Base-by-base conservation (phyloP, 2,888 invertebrate genomes). In the Habroteleia sp. region DNA sequence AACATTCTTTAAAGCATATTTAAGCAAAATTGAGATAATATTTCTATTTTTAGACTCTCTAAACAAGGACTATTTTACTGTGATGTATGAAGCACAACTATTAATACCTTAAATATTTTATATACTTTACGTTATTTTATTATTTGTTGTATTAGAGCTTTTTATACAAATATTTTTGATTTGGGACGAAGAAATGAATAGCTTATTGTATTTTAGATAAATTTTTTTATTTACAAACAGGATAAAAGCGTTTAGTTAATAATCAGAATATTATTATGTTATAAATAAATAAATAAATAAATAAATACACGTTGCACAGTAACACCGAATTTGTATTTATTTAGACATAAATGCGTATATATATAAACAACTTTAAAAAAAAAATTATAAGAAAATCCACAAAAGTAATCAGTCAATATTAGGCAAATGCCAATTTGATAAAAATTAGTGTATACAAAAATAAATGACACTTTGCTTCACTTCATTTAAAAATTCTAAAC, bases 141-240 rank as follows among this genome's bases (percentile, higher is more conserved):
- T 37, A 1, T 37, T 37, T 16, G 3, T 11, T 8, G n/a, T n/a
- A n/a, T n/a, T n/a, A n/a, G n/a, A n/a, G 14, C 10, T 3, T 31
- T 10, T 31, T 5, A 31, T 25, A 25, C 7, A 7, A 3, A 31
- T 27, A 4, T 16, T 46, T 23, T 14, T 41, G 41, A 25, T 46
- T 16, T 25, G 44, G 35, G 25, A 33, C 6, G 17, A 20, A 44
- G 25, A 6, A 44, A 46, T 11, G 14, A 29, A 44, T 16, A 39
- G 10, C 10, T 16, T 0, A 25, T 14, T 14, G 37, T 73, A 52
- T 65, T 74, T 56, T 74, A 50, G 44, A 74, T 68, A 60, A 68
- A 56, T 68, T 66, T 65, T 62, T 65, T 71, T 35, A 72, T 72
- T 72, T 63, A 72, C 71, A 72, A 63, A 63, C 63, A 72, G 71